Evolutionary conservation across 2,888 invertebrate species (phyloP).

Genomic region (Tolmerus cingulatus): DNA sequence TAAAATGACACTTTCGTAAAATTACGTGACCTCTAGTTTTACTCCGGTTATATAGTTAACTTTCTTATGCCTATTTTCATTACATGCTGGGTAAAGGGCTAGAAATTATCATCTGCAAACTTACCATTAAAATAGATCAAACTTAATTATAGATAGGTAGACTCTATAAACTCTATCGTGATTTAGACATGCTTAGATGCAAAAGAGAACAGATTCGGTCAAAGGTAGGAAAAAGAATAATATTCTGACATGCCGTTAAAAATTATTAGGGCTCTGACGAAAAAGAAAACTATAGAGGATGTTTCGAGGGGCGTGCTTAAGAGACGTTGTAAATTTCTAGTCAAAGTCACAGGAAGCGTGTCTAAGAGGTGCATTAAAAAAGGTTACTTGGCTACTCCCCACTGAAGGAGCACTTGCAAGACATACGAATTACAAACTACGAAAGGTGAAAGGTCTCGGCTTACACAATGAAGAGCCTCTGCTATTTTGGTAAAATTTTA

Average conservation of each 20-base stretch:
- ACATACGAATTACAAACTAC: not conserved
- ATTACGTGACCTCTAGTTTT: not conserved
- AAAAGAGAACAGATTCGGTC: not conserved
- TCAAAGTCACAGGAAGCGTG: not conserved
- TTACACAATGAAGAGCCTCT: not conserved
- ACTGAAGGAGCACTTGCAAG: not conserved
- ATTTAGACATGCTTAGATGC: not conserved
- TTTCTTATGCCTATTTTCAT: not conserved
- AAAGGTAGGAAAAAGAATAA: not conserved
- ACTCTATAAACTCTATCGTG: not conserved
- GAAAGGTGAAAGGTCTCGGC: not conserved
- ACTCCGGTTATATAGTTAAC: not conserved
- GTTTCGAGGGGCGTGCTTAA: not conserved
- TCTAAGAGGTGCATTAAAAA: not conserved
- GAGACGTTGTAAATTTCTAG: not conserved
- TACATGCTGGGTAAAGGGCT: not conserved
- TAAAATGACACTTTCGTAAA: too few relatives aligned
- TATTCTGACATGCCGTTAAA: not conserved
- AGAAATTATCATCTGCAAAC: not conserved
- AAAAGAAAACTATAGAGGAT: not conserved
- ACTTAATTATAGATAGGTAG: not conserved
- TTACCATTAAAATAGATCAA: not conserved
- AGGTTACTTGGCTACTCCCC: not conserved
- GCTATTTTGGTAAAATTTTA: not conserved
- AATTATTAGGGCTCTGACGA: not conserved